A percentile compares a stretch with the other conserved stretches of the same genome.
Evolutionary conservation across 2,113 vertebrate species (phyloP).

Genomic region (Neotragus moschatus): DNA sequence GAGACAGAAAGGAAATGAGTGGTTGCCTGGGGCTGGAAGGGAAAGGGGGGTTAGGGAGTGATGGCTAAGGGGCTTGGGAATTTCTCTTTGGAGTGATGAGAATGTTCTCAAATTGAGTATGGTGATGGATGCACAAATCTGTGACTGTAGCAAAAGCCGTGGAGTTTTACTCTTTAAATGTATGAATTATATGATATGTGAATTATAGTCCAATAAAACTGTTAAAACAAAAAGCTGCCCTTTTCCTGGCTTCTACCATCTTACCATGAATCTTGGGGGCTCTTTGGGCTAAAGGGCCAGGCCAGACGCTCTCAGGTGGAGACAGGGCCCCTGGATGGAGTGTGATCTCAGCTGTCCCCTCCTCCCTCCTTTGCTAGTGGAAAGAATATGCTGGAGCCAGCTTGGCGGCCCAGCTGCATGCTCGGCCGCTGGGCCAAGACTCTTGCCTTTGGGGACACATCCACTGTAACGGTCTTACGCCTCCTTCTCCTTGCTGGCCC

Average conservation of each 20-base stretch:
- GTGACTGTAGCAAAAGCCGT: not conserved
- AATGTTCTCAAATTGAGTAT: constrained; percentile 20
- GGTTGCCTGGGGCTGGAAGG: not conserved
- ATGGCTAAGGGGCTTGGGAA: not conserved
- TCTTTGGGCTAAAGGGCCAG: not conserved
- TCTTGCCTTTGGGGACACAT: not conserved
- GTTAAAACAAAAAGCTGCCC: not conserved
- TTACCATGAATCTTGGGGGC: not conserved
- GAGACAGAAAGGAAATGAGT: not conserved
- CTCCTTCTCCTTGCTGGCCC: not conserved
- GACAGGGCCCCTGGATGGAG: not conserved
- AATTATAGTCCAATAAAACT: constrained; percentile 1
- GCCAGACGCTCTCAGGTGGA: not conserved
- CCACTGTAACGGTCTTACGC: not conserved
- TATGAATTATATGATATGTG: not conserved
- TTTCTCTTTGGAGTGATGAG: not conserved
- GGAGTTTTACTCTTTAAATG: not conserved
- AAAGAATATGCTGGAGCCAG: not conserved
- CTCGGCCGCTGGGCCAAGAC: not conserved
- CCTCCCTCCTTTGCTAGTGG: not conserved
- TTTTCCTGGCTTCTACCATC: not conserved
- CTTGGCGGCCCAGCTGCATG: not conserved
- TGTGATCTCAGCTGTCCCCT: not conserved
- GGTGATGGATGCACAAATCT: not conserved
- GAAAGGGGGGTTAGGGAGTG: not conserved